These are phyloP conservation scores for Argyrosomus japonicus DNA, from an alignment of 2,113 vertebrate species.

Conservation along the genomic window DNA sequence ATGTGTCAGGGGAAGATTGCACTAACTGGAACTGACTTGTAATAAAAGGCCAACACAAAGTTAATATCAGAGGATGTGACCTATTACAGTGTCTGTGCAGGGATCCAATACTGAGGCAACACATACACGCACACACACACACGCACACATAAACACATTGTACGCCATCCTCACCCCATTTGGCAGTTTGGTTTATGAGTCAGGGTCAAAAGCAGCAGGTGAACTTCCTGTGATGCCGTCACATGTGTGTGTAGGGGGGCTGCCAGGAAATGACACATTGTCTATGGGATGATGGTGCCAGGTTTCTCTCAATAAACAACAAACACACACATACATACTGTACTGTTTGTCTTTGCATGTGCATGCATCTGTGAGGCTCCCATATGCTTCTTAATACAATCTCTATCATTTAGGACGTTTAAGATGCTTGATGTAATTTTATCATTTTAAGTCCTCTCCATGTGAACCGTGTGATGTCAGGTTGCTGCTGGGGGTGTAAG, in stretches of 20 bases:
- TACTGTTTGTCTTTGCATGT: slow-evolving; percentile 2
- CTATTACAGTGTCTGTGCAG: slow-evolving; percentile 38
- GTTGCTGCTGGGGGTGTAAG: neutral
- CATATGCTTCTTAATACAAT: slow-evolving; percentile 18
- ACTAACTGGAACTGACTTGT: slow-evolving; percentile 15
- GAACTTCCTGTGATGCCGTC: slow-evolving; percentile 60
- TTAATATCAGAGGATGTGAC: slow-evolving; percentile 64
- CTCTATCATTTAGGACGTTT: neutral
- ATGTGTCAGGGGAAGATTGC: slow-evolving; percentile 9
- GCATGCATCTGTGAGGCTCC: slow-evolving; percentile 8
- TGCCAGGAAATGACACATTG: slow-evolving; percentile 61
- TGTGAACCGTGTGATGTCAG: slow-evolving; percentile 13
- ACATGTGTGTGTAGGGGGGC: slow-evolving; percentile 22
- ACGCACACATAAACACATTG: slow-evolving; percentile 10
- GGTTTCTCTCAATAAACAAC: slow-evolving; percentile 12
- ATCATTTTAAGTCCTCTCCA: neutral
- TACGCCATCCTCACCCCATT: slow-evolving; percentile 40
- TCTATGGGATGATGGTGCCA: slow-evolving; percentile 40
- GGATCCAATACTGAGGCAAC: slow-evolving; percentile 42
- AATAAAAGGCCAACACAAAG: slow-evolving; percentile 32
- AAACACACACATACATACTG: neutral
- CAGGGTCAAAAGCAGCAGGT: slow-evolving; percentile 65
- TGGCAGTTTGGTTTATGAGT: slow-evolving; percentile 61
- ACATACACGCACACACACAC: slow-evolving; percentile 3
- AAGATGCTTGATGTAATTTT: neutral